phyloP scores from a whole-genome alignment of 2,797 vertebrate genomes.

The Sebastes ruberrimus region DNA sequence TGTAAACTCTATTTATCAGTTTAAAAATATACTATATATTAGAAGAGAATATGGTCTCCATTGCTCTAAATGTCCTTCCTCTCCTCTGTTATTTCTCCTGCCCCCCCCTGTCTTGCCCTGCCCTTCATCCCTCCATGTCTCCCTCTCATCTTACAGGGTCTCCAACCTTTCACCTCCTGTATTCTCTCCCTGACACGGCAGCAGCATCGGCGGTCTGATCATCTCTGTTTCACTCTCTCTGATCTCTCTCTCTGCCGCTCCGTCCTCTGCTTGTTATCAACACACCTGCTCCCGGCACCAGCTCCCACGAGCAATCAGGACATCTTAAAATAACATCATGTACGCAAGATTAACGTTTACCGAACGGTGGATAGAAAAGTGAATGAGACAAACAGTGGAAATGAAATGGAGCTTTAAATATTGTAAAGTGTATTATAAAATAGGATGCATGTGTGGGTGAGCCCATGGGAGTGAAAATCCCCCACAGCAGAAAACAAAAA shows the following conservation, averaged over 20 bases:
- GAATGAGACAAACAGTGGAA: background rate
- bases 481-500: background rate
- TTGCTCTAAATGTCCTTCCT: background rate
- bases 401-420: background rate
- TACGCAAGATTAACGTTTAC: background rate
- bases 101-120: background rate
- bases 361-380: background rate
- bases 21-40: background rate
- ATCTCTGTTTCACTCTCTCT: conserved; percentile 16
- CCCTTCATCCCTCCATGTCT: conserved; percentile 23
- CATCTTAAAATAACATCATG: background rate
- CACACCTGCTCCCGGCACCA: conserved; percentile 50
- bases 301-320: conserved; percentile 9
- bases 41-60: background rate
- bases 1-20: too few relatives aligned
- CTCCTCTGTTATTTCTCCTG: background rate
- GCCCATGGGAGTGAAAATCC: background rate
- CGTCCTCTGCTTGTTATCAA: conserved; percentile 25
- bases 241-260: conserved; percentile 8
- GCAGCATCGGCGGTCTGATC: background rate
- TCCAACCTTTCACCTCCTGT: conserved; percentile 48
- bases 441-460: background rate
- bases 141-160: conserved; percentile 34
- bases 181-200: conserved; percentile 16
- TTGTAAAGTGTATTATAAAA: background rate